Conservation (phyloP, 2,888 invertebrate species). For the Diadegma fenestrale region DNA sequence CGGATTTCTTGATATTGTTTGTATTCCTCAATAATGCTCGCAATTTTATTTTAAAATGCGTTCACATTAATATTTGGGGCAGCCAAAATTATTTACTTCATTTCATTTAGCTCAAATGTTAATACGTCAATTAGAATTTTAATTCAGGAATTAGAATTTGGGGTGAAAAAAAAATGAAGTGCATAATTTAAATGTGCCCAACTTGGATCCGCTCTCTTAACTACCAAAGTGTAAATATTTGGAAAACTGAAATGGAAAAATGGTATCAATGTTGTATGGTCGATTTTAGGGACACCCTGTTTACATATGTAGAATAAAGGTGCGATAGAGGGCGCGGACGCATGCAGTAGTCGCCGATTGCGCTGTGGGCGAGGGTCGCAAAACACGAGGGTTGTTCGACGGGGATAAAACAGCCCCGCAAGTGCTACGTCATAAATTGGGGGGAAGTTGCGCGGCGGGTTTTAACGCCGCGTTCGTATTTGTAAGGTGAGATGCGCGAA, state of each 20-base stretch:
- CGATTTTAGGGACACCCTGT: background rate
- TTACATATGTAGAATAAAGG: conserved; percentile 12
- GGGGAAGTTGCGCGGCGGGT: conserved; percentile 78
- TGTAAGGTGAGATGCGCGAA: conserved; percentile 63
- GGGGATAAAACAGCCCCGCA: conserved; percentile 63
- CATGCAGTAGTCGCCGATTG: conserved; percentile 46
- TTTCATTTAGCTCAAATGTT: too few relatives aligned
- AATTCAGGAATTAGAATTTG: too few relatives aligned
- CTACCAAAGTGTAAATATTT: too few relatives aligned
- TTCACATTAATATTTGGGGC: too few relatives aligned
- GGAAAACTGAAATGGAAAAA: background rate
- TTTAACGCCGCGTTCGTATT: conserved; percentile 68
- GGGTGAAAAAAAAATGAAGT: too few relatives aligned
- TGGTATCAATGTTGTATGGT: background rate
- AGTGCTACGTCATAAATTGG: conserved; percentile 74
- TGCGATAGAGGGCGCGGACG: conserved; percentile 30
- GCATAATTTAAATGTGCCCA: too few relatives aligned
- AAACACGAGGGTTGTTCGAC: conserved; percentile 45
- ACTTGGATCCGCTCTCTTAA: too few relatives aligned
- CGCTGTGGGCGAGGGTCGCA: conserved; percentile 35
- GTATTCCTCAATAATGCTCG: too few relatives aligned
- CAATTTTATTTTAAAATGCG: too few relatives aligned
- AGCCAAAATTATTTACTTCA: too few relatives aligned
- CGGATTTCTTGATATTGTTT: too few relatives aligned
- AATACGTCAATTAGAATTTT: too few relatives aligned